phyloP scores from a whole-genome alignment of 2,113 vertebrate species.

The Microcebus murinus region DNA sequence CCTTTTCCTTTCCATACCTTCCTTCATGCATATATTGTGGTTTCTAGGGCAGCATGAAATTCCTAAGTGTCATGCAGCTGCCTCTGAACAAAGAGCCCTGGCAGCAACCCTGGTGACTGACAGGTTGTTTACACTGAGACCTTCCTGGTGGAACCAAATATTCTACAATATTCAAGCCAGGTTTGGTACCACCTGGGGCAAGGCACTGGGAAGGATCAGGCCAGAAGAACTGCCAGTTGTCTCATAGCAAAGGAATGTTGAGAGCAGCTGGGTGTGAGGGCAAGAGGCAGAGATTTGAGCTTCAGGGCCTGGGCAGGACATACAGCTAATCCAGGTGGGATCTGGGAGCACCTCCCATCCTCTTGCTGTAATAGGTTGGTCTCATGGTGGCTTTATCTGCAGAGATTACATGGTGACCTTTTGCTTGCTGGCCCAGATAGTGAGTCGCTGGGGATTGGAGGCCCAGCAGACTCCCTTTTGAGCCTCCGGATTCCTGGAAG shows the following conservation, averaged over 20 bases:
- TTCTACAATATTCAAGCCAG: background rate
- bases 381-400: background rate
- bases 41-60: constrained; percentile 24
- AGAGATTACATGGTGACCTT: constrained; percentile 18
- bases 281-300: background rate
- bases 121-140: constrained; percentile 23
- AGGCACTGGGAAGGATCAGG: background rate
- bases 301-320: background rate
- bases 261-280: background rate
- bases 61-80: background rate
- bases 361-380: background rate
- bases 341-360: background rate
- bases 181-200: constrained; percentile 9
- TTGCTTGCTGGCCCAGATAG: constrained; percentile 41
- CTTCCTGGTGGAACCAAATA: constrained; percentile 17
- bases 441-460: background rate
- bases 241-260: constrained; percentile 1
- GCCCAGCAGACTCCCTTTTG: background rate
- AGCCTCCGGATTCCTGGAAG: constrained; percentile 7
- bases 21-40: background rate
- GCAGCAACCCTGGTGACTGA: background rate
- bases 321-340: background rate
- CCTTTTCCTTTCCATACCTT: background rate
- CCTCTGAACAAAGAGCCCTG: constrained; percentile 37
- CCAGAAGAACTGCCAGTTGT: background rate